phyloP scores from a whole-genome alignment of 2,797 vertebrate species.

The Fratercula arctica region DNA sequence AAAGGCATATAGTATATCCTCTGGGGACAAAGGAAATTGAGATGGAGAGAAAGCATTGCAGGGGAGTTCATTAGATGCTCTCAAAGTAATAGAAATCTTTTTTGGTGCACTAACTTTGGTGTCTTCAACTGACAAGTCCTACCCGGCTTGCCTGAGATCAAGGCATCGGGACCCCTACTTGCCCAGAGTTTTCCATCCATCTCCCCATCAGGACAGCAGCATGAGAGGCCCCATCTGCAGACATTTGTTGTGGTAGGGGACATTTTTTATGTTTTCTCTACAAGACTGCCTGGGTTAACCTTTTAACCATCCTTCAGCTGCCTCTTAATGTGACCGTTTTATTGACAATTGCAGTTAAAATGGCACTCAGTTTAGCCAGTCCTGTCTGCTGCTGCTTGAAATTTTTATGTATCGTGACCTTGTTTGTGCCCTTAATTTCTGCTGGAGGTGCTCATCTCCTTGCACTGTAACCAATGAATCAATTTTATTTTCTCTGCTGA shows the following conservation, averaged over 20 bases:
- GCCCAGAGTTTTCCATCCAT: not conserved
- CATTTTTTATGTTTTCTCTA: not conserved
- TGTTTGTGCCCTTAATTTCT: conserved; percentile 58
- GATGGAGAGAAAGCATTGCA: not conserved
- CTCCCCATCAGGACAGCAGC: not conserved
- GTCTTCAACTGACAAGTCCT: not conserved
- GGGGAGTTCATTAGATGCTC: not conserved
- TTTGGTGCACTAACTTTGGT: not conserved
- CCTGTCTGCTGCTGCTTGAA: not conserved
- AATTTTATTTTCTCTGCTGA: conserved; percentile 39
- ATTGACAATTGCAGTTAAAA: conserved; percentile 3
- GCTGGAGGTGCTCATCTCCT: conserved; percentile 24
- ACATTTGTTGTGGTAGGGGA: not conserved
- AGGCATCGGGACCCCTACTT: not conserved
- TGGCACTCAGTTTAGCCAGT: not conserved
- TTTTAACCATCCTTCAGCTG: conserved; percentile 13
- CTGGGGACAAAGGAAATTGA: not conserved
- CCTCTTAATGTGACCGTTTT: conserved; percentile 3
- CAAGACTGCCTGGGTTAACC: not conserved
- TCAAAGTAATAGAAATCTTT: not conserved
- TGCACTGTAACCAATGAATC: conserved; percentile 20
- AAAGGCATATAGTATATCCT: conserved; percentile 3
- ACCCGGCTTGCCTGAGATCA: not conserved
- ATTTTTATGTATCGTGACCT: conserved; percentile 34
- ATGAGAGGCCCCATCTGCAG: not conserved